Evolutionary conservation across 2,797 vertebrate genomes (phyloP).

Genomic region (Sparus aurata): DNA sequence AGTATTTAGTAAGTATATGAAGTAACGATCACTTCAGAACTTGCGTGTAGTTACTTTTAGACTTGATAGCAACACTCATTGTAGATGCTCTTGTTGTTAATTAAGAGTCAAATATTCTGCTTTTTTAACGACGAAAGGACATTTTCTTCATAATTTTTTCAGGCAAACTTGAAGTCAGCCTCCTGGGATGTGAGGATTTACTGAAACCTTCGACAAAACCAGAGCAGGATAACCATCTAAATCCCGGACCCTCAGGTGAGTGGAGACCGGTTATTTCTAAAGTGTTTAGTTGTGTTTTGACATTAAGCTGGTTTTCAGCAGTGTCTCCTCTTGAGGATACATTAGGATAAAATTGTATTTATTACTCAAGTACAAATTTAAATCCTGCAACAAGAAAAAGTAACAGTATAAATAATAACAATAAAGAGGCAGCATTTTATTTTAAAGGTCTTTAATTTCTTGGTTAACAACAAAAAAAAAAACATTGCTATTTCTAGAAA

Average conservation of each 20-base stretch:
- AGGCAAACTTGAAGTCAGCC: constrained; percentile 91
- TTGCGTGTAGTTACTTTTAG: neutral
- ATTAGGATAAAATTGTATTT: neutral
- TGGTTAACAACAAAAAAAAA: too few relatives aligned
- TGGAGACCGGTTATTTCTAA: constrained; percentile 16
- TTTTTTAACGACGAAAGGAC: neutral
- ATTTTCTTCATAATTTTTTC: neutral
- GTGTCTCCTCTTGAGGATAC: neutral
- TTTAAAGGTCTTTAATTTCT: too few relatives aligned
- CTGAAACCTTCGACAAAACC: constrained; percentile 82
- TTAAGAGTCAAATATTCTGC: neutral
- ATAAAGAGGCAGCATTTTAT: too few relatives aligned
- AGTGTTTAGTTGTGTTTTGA: neutral
- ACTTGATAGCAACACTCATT: neutral
- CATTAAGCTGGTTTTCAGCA: constrained; percentile 1
- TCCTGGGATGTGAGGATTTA: constrained; percentile 91
- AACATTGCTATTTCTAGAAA: neutral
- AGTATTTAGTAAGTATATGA: neutral
- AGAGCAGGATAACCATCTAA: constrained; percentile 69
- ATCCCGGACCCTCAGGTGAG: constrained; percentile 81
- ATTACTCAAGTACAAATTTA: neutral
- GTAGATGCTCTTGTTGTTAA: neutral
- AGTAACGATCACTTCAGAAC: neutral
- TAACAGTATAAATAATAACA: neutral
- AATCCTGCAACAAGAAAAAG: neutral